These are phyloP conservation scores for Rallus limicola DNA, from an alignment of 2,113 vertebrate species.

Conservation along the genomic window DNA sequence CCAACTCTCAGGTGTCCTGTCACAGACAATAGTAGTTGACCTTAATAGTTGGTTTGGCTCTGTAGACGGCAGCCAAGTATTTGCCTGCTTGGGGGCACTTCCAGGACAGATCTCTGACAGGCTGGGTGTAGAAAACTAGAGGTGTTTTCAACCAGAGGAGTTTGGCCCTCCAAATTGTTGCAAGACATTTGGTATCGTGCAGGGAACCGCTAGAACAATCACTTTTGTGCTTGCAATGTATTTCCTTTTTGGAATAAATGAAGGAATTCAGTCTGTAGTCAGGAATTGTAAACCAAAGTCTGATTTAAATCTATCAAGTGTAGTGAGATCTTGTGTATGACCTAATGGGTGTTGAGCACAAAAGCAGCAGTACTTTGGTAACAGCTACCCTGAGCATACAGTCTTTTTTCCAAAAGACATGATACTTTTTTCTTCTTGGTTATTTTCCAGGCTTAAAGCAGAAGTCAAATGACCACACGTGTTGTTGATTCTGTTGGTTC, in stretches of 20 bases:
- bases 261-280: not conserved
- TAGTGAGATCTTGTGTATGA: not conserved
- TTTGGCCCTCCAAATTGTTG: not conserved
- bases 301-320: not conserved
- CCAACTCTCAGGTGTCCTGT: not conserved
- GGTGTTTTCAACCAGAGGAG: not conserved
- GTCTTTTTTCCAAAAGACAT: not conserved
- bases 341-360: too few species aligned
- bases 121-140: not conserved
- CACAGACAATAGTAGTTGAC: not conserved
- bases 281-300: not conserved
- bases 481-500: not conserved
- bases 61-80: not conserved
- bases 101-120: not conserved
- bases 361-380: not conserved
- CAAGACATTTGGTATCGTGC: not conserved
- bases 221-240: not conserved
- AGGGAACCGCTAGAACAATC: not conserved
- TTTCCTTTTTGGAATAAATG: not conserved
- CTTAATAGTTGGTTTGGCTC: not conserved
- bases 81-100: not conserved
- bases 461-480: not conserved
- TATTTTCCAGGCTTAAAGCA: not conserved
- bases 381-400: not conserved
- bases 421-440: not conserved